Evolutionary conservation across 2,113 vertebrate species (phyloP).

Genomic region (Ceyx margarethae): DNA sequence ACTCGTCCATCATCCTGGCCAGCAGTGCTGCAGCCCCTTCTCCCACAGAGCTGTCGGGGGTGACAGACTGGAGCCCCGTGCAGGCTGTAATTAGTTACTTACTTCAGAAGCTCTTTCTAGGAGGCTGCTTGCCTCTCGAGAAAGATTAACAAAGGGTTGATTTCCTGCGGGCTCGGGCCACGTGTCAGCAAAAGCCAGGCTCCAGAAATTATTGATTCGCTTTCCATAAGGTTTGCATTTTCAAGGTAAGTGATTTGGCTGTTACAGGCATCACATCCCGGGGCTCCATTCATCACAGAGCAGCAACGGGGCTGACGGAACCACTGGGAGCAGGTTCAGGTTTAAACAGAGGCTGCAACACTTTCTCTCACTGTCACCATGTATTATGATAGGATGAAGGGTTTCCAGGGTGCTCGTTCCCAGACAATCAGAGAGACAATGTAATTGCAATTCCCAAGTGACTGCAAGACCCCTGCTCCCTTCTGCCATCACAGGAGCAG

Average conservation of each 20-base stretch:
- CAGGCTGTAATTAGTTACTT: constrained; percentile 50
- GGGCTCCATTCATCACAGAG: constrained; percentile 20
- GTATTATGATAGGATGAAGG: not conserved
- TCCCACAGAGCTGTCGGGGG: constrained; percentile 44
- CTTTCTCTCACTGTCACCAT: not conserved
- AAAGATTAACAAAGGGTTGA: constrained; percentile 59
- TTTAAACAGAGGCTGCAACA: not conserved
- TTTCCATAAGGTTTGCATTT: constrained; percentile 58
- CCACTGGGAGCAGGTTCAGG: not conserved
- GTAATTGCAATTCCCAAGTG: not conserved
- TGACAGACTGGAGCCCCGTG: constrained; percentile 53
- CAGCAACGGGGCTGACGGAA: not conserved
- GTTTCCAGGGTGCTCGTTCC: not conserved
- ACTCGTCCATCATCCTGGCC: constrained; percentile 47
- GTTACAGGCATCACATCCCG: not conserved
- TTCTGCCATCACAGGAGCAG: not conserved
- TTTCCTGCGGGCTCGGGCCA: not conserved
- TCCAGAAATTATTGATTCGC: constrained; percentile 54
- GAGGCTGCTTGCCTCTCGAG: constrained; percentile 32
- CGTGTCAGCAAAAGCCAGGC: constrained; percentile 22
- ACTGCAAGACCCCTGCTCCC: accelerated
- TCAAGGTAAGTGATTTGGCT: constrained; percentile 36
- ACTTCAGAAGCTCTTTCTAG: constrained; percentile 38
- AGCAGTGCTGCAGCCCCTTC: not conserved
- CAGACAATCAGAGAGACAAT: not conserved